Evolutionary conservation across 2,113 vertebrate species (phyloP), one percentile per base, ranked within the genome.

Genomic region (Otis tarda): DNA sequence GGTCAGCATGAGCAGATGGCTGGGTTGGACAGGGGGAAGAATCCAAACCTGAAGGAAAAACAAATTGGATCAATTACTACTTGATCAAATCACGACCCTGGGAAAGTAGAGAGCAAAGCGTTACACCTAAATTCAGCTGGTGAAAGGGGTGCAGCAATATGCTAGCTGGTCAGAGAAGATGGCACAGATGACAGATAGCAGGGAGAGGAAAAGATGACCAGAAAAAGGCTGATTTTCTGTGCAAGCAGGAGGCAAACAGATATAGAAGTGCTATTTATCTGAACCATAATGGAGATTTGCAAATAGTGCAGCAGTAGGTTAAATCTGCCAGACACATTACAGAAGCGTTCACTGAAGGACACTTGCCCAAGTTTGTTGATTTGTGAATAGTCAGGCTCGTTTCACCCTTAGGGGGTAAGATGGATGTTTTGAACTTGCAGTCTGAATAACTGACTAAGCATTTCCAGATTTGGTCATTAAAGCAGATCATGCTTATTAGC

Each of bases 401-500:
- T 88, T 87, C 90, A 90, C 43, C n/a, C 67, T 74, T 88, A 81
- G 57, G 52, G 87, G 43, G 33, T 89, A 88, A 73, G 63, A 90
- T 39, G 87, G 64, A 35, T 91, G 71, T 94, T 97, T 96, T 93
- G 94, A 96, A 97, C 55, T 81, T 93, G 33, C 31, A 82, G 55
- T 81, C 87, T 91, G 73, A 87, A 90, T 91, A 94, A 94, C 95
- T 93, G 96, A 95, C 89, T 97, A 97, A 96, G 80, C 71, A 86
- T 87, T 97, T 97, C 94, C 94, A 98, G 90, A 97, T 97, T 95
- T 96, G 69, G 96, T 89, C 85, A 55, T 96, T 97, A 97, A 97
- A 97, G 94, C 61, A 97, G 93, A 96, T 98, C 96, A 97, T 95
- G 52, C 93, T 96, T 96, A 97, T 97, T 93, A 97, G 94, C 93